Evolutionary conservation across 2,888 invertebrate species (phyloP).

Genomic region (Lepidocyrtinus sp.): DNA sequence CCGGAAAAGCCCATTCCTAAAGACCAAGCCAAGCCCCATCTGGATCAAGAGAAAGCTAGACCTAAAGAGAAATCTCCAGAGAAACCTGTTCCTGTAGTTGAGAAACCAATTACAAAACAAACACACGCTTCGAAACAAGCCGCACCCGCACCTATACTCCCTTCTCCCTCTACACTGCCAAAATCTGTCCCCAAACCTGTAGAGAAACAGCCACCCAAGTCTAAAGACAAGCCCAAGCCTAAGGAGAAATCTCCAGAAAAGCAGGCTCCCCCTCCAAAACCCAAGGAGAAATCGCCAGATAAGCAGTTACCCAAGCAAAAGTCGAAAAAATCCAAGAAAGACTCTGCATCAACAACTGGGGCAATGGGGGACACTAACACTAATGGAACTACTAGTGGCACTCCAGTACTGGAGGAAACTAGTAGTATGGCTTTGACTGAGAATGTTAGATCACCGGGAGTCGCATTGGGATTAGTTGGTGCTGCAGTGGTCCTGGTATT

Average conservation of each 20-base stretch:
- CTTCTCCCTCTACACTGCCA: too few species aligned
- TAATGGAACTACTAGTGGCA: not conserved
- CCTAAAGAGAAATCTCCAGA: not conserved
- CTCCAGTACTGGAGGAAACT: not conserved
- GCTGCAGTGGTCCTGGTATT: constrained; percentile 56
- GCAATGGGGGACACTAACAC: too few species aligned
- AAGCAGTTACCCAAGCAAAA: not conserved
- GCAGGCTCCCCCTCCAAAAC: too few species aligned
- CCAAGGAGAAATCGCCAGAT: not conserved
- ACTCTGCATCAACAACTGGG: not conserved
- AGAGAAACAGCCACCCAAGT: too few species aligned
- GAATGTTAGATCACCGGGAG: constrained; percentile 2
- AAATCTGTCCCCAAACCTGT: too few species aligned
- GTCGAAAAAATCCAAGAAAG: not conserved
- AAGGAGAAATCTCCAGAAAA: not conserved
- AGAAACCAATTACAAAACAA: too few species aligned
- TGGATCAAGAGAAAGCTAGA: not conserved
- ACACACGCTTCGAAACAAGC: too few species aligned
- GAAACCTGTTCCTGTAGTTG: too few species aligned
- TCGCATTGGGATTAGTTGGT: constrained; percentile 51
- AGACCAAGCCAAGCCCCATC: not conserved
- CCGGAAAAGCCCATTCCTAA: not conserved
- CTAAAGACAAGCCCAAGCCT: too few species aligned
- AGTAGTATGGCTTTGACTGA: not conserved
- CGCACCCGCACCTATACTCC: too few species aligned